Conservation (phyloP, 2,888 invertebrate genomes). For the Eurois occulta region DNA sequence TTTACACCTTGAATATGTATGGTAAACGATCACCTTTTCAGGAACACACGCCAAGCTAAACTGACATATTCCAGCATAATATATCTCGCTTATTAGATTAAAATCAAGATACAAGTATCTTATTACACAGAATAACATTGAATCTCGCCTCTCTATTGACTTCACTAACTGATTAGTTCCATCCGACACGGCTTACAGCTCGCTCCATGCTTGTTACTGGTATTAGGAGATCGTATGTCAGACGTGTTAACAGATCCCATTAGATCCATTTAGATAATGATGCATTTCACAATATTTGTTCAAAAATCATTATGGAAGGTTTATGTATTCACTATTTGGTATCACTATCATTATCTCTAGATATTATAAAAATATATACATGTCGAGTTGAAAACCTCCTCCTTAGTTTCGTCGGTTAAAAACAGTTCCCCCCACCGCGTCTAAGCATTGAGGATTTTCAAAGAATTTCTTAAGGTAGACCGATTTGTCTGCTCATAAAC, state of each 20-base stretch:
- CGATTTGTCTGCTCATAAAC: no score
- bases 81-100: neutral
- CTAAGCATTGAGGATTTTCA: no score
- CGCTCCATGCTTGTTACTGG: neutral
- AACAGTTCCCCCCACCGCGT: no score
- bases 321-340: neutral
- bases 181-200: neutral
- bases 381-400: no score
- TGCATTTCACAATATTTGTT: neutral
- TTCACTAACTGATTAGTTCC: conserved; percentile 20
- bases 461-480: no score
- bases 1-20: no score
- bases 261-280: neutral
- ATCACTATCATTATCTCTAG: no score
- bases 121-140: neutral
- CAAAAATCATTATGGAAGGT: neutral
- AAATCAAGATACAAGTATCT: neutral
- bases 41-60: neutral
- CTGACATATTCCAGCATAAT: neutral
- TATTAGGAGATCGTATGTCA: neutral
- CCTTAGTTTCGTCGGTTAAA: no score
- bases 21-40: no score
- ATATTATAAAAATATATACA: no score
- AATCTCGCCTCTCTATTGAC: neutral
- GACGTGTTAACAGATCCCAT: neutral